phyloP scores from a whole-genome alignment of 2,888 invertebrate species.

The Rotaria sp. region DNA sequence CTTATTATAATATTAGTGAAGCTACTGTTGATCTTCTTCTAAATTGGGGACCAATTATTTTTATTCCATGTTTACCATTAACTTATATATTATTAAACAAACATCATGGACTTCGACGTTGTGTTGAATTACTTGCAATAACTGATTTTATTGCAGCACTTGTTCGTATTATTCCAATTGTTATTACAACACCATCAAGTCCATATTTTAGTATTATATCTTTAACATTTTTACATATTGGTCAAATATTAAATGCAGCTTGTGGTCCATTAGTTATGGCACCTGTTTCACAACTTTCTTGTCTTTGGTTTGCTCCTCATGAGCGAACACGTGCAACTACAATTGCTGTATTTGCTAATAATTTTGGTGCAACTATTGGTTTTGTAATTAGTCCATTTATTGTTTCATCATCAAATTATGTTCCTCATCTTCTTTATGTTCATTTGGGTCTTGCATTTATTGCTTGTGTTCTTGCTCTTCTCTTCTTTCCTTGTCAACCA shows the following conservation, averaged over 20 bases:
- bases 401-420: neutral
- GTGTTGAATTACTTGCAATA: neutral
- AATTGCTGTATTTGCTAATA: neutral
- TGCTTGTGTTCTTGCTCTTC: neutral
- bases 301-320: neutral
- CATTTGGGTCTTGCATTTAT: neutral
- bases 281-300: slow-evolving; percentile 9
- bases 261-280: slow-evolving; percentile 12
- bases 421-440: slow-evolving; percentile 1
- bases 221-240: neutral
- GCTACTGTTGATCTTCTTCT: neutral
- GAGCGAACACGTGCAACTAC: slow-evolving; percentile 22
- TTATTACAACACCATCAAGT: neutral
- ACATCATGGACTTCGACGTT: neutral
- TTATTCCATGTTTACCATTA: slow-evolving; percentile 19
- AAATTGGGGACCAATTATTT: slow-evolving; percentile 26
- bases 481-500: neutral
- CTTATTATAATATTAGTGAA: slow-evolving; percentile 3
- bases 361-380: neutral
- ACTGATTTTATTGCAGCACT: neutral
- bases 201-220: neutral
- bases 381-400: slow-evolving; percentile 9
- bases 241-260: slow-evolving; percentile 29
- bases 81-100: slow-evolving; percentile 15
- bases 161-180: neutral